Evolutionary conservation across 2,888 invertebrate species (phyloP), one percentile per base, ranked within the genome.

Genomic region (Bembecia ichneumoniformis): DNA sequence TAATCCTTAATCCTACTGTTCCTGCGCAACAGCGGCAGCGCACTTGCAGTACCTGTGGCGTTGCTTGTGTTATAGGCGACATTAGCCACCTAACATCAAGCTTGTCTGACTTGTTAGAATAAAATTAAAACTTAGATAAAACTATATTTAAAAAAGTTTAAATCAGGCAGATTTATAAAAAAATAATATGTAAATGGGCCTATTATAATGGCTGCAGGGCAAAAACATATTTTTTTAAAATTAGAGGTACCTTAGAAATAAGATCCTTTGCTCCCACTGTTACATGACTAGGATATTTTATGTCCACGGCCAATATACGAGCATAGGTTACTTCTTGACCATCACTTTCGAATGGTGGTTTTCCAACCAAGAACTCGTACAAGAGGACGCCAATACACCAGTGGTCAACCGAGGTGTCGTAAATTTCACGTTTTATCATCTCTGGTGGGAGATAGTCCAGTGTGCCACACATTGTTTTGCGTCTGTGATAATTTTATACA

Each of bases 361-460:
- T 90, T 0, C 99, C 99, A 0, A 94, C 94, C 1, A 99, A 86
- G 72, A 99, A 97, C 77, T 99, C 99, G 62, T 96, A 99, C 55
- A 96, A 93, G 3, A 96, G 82, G 47, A 96, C 91, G 3, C 99
- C 99, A 13, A 84, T 88, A 67, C 97, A 97, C 99, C 99, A 99
- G 63, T 96, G 91, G 80, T 99, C 99, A 0, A 96, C 94, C 53
- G 90, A 91, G 51, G 94, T 91, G 63, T 95, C 92, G 69, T 99
- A 98, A 0, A 89, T 81, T 63, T 91, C 89, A 0, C 94, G 92
- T 57, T 92, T 92, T 5, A 99, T 92, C 97, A 99, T 99, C 87
- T 99, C 99, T 5, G 98, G 98, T 0, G 98, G 96, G 20, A 98
- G 86, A 77, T 98, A 98, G 82, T 98, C 98, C 43, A 98, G 83